Percentiles rank a stretch among this genome's conserved stretches.
These are phyloP conservation scores for Drosophila macrospina DNA, from an alignment of 2,888 invertebrate species.

Conservation along the genomic window DNA sequence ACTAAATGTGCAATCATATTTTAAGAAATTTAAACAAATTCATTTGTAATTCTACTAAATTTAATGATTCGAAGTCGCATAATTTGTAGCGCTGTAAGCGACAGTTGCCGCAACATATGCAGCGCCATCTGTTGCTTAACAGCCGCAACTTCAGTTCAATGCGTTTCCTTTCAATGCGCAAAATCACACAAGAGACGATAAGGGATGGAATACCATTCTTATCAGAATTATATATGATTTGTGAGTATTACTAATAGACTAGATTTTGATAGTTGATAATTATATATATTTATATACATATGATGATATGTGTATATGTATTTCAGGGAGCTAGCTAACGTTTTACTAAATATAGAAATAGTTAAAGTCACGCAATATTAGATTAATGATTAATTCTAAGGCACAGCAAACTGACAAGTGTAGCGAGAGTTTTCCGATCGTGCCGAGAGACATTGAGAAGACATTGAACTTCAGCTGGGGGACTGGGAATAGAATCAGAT, in stretches of 20 bases:
- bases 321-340: no score
- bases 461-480: constrained; percentile 59
- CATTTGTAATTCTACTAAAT: no score
- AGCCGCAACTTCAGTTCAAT: constrained; percentile 22
- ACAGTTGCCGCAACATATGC: constrained; percentile 34
- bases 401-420: constrained; percentile 8
- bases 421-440: constrained; percentile 23
- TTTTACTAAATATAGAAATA: no score
- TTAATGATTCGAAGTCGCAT: neutral
- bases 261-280: neutral
- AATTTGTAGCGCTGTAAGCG: constrained; percentile 44
- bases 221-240: constrained; percentile 46
- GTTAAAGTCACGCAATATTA: neutral
- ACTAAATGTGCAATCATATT: no score
- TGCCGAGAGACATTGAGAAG: constrained; percentile 21
- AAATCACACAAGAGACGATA: constrained; percentile 34
- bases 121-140: constrained; percentile 69
- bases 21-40: no score
- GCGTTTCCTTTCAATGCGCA: constrained; percentile 53
- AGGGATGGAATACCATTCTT: constrained; percentile 50
- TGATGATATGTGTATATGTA: no score
- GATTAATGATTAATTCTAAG: neutral
- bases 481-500: constrained; percentile 37
- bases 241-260: neutral
- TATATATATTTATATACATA: no score